Conservation (phyloP, 2,888 invertebrate genomes). For the Nymphalis urticae region DNA sequence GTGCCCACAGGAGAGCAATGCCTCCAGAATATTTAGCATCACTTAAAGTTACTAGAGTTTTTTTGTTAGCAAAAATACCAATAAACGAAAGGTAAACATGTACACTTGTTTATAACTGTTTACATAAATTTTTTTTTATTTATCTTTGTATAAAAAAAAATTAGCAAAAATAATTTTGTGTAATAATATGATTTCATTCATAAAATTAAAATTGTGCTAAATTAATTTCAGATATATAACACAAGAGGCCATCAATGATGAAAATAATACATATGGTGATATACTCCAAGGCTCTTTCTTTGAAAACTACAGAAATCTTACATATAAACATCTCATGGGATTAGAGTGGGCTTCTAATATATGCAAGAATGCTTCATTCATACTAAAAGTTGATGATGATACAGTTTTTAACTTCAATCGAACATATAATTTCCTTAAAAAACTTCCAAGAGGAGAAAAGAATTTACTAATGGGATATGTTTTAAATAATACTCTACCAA, state of each 20-base stretch:
- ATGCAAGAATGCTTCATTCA: slow-evolving; percentile 83
- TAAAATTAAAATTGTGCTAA: neutral
- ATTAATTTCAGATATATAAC: slow-evolving; percentile 60
- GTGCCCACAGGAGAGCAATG: slow-evolving; percentile 86
- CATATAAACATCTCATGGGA: slow-evolving; percentile 91
- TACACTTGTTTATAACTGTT: slow-evolving; percentile 1
- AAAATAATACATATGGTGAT: slow-evolving; percentile 84
- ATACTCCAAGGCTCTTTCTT: slow-evolving; percentile 88
- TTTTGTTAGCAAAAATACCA: slow-evolving; percentile 85
- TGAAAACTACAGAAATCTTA: slow-evolving; percentile 90
- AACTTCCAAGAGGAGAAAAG: slow-evolving; percentile 41
- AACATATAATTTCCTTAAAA: slow-evolving; percentile 50
- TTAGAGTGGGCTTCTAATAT: slow-evolving; percentile 86
- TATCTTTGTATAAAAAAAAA: too few relatives aligned
- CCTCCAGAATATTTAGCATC: slow-evolving; percentile 78
- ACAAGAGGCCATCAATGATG: slow-evolving; percentile 83
- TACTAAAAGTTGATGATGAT: slow-evolving; percentile 92
- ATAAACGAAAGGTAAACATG: slow-evolving; percentile 64
- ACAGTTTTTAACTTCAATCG: slow-evolving; percentile 86
- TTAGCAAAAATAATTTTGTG: too few relatives aligned
- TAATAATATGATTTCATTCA: neutral
- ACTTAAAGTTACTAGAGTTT: slow-evolving; percentile 84
- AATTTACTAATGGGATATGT: slow-evolving; percentile 84
- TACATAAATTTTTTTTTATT: too few relatives aligned
- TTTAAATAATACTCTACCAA: slow-evolving; percentile 83